phyloP scores from a whole-genome alignment of 2,797 vertebrate species.

The Platyrinchus mystaceus region DNA sequence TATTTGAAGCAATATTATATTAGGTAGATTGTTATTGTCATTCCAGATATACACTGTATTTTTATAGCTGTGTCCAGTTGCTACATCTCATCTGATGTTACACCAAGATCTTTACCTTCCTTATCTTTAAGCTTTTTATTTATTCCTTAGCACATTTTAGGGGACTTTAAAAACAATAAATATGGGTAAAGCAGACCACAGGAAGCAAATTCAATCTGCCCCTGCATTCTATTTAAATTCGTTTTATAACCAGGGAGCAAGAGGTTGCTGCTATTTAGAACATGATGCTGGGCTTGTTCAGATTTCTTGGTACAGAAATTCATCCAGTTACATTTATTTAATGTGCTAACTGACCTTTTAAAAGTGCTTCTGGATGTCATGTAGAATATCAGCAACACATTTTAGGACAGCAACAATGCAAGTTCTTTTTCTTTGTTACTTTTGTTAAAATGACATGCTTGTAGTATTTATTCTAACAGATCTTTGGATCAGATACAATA shows the following conservation, averaged over 20 bases:
- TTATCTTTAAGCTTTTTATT: background rate
- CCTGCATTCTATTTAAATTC: background rate
- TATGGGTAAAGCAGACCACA: background rate
- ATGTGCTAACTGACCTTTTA: background rate
- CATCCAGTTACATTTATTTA: background rate
- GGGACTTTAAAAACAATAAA: background rate
- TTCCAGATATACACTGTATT: background rate
- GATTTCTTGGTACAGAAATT: background rate
- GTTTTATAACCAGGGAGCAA: background rate
- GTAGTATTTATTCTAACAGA: background rate
- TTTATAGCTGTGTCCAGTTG: background rate
- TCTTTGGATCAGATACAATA: background rate
- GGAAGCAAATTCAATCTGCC: background rate
- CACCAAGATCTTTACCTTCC: background rate
- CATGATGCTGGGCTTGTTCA: background rate
- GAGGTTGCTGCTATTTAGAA: background rate
- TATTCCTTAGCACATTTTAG: background rate
- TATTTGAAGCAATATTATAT: background rate
- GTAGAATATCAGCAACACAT: background rate
- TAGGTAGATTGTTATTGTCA: background rate
- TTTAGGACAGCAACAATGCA: background rate
- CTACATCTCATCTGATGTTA: background rate
- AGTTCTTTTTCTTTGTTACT: background rate
- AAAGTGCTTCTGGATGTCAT: background rate
- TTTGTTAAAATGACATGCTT: background rate